Conservation (phyloP, 2,113 vertebrate genomes). For the Apeltes quadracus region DNA sequence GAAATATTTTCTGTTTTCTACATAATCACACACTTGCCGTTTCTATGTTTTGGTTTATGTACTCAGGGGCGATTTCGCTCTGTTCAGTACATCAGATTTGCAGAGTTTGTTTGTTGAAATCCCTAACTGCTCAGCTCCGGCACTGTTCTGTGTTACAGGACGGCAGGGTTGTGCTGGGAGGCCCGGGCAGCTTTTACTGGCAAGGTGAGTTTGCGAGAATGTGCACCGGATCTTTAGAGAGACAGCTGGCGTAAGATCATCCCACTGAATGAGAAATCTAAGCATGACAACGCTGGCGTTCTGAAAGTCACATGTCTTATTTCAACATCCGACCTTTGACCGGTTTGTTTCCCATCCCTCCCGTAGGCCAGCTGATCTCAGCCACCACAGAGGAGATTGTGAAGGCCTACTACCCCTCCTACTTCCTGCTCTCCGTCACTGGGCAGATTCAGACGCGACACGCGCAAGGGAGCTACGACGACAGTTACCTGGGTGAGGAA, state of each 20-base stretch:
- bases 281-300: background rate
- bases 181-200: slow-evolving; percentile 93
- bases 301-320: slow-evolving; percentile 11
- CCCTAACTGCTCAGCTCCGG: slow-evolving; percentile 27
- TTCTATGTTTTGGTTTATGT: slow-evolving; percentile 34
- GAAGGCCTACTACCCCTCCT: slow-evolving; percentile 84
- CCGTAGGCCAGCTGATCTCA: slow-evolving; percentile 87
- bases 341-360: slow-evolving; percentile 10
- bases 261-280: slow-evolving; percentile 7
- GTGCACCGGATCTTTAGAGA: slow-evolving; percentile 13
- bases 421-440: slow-evolving; percentile 84
- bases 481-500: slow-evolving; percentile 88
- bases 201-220: slow-evolving; percentile 83
- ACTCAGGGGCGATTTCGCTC: slow-evolving; percentile 16
- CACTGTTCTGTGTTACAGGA: slow-evolving; percentile 76
- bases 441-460: slow-evolving; percentile 87
- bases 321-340: slow-evolving; percentile 37
- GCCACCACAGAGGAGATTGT: slow-evolving; percentile 87
- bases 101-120: slow-evolving; percentile 51
- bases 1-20: slow-evolving; percentile 25
- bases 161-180: slow-evolving; percentile 88
- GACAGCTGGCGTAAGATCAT: slow-evolving; percentile 28
- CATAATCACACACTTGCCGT: background rate
- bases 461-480: slow-evolving; percentile 83
- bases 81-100: slow-evolving; percentile 9